These are phyloP conservation scores for Oncorhynchus gorbuscha DNA, from an alignment of 2,113 vertebrate species.

Conservation along the genomic window DNA sequence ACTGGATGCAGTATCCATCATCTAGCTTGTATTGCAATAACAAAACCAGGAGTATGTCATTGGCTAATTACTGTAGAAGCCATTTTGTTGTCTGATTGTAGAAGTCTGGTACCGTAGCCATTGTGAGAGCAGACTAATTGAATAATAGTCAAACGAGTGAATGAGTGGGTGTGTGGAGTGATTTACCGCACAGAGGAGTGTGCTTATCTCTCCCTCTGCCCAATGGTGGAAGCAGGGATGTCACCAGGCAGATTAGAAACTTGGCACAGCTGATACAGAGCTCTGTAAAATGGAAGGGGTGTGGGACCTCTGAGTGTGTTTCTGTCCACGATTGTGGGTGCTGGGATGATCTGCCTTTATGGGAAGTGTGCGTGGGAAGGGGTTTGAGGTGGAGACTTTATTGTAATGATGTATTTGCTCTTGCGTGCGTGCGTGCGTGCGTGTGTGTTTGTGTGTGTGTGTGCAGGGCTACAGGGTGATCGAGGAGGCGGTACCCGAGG, in stretches of 20 bases:
- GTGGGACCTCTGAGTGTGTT: conserved; percentile 47
- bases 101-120: conserved; percentile 23
- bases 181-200: conserved; percentile 75
- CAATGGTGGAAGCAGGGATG: conserved; percentile 76
- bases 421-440: neutral
- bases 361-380: neutral
- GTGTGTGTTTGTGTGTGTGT: neutral
- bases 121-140: conserved; percentile 62
- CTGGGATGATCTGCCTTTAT: neutral
- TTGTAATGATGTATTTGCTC: neutral
- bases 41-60: neutral
- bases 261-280: conserved; percentile 59
- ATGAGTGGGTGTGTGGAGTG: conserved; percentile 68
- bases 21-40: conserved; percentile 1
- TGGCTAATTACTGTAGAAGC: conserved; percentile 19
- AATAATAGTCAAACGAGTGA: conserved; percentile 70
- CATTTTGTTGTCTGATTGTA: conserved; percentile 9
- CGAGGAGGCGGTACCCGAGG: conserved; percentile 84
- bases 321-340: too few species aligned
- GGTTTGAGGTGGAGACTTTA: neutral
- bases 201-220: conserved; percentile 76
- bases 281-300: conserved; percentile 63
- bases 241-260: conserved; percentile 75
- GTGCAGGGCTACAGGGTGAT: conserved; percentile 93
- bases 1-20: neutral